These are phyloP conservation scores for Caracal caracal DNA, from an alignment of 2,113 vertebrate species.

Conservation along the genomic window DNA sequence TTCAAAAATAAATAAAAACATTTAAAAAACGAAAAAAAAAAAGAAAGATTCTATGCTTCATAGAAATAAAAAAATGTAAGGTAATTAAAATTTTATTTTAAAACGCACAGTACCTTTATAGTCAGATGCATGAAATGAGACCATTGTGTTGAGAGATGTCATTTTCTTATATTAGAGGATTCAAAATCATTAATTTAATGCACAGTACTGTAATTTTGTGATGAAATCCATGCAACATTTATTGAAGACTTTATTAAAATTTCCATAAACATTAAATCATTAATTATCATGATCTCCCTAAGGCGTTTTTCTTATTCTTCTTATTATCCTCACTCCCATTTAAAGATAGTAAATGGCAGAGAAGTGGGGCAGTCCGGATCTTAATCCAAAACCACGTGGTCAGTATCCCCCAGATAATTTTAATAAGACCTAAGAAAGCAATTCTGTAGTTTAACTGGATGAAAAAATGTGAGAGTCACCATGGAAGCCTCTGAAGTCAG, in stretches of 20 bases:
- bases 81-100: not conserved
- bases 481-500: not conserved
- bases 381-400: not conserved
- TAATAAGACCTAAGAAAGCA: not conserved
- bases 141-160: not conserved
- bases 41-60: not conserved
- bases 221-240: not conserved
- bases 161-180: not conserved
- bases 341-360: not conserved
- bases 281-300: not conserved
- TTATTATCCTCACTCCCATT: not conserved
- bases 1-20: no score
- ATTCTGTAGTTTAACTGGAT: not conserved
- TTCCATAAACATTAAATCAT: not conserved
- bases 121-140: not conserved
- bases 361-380: not conserved
- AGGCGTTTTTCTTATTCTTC: not conserved
- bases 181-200: not conserved
- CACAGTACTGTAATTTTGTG: not conserved
- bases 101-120: not conserved
- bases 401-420: not conserved
- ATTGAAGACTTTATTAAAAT: not conserved
- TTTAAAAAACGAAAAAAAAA: not conserved
- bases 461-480: not conserved
- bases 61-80: not conserved